Conservation (phyloP, 2,113 vertebrate genomes). For the Chlamydotis undulata region DNA sequence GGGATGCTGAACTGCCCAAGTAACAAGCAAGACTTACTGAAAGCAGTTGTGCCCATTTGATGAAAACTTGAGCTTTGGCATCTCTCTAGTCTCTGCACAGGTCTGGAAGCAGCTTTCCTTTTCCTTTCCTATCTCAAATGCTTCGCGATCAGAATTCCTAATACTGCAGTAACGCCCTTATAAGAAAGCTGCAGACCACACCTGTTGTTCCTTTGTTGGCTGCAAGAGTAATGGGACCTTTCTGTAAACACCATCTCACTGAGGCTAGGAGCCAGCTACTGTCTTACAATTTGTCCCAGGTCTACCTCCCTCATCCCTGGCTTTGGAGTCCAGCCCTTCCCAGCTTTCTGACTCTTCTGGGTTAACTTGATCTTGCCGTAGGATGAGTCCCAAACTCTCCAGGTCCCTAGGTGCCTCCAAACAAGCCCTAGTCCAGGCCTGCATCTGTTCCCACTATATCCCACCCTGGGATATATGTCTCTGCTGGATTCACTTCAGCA, state of each 20-base stretch:
- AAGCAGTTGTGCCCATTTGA: neutral
- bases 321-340: neutral
- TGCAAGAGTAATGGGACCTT: neutral
- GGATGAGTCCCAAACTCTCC: neutral
- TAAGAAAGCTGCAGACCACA: neutral
- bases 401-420: neutral
- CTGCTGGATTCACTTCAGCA: neutral
- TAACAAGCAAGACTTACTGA: neutral
- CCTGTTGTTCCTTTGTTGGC: neutral
- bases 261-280: neutral
- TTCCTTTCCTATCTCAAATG: neutral
- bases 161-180: accelerated
- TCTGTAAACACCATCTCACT: neutral
- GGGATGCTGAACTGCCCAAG: neutral
- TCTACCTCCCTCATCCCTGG: neutral
- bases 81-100: neutral
- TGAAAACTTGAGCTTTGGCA: neutral
- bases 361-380: neutral
- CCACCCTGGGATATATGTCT: neutral
- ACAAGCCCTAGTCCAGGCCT: neutral
- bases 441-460: neutral
- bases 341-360: neutral
- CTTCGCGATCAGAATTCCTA: neutral
- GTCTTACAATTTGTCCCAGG: neutral
- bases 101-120: neutral